Percentiles rank a stretch among this genome's conserved stretches.
phyloP scores from a whole-genome alignment of 2,113 vertebrate species.

The Hassar affinis region DNA sequence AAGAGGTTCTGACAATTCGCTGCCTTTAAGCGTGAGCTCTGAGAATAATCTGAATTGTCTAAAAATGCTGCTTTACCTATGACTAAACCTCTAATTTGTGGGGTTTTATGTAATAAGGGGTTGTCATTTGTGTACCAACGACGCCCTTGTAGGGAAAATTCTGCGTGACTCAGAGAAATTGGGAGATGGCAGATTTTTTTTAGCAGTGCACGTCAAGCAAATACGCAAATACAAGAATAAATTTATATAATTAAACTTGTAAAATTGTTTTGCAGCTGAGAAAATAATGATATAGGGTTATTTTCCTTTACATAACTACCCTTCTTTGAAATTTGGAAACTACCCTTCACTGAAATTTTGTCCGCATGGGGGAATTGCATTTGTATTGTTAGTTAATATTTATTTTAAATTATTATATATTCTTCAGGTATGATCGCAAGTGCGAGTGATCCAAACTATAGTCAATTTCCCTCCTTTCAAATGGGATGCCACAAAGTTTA shows the following conservation, averaged over 20 bases:
- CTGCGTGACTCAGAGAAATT: slow-evolving; percentile 8
- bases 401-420: not conserved
- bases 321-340: no score
- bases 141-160: slow-evolving; percentile 31
- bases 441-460: no score
- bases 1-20: no score
- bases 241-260: slow-evolving; percentile 6
- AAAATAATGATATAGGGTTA: not conserved
- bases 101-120: slow-evolving; percentile 39
- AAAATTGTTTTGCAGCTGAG: not conserved
- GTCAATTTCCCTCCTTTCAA: no score
- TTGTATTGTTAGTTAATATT: no score
- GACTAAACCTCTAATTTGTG: slow-evolving; percentile 33
- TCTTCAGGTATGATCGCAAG: not conserved
- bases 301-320: not conserved
- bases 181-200: not conserved
- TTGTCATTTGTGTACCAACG: slow-evolving; percentile 25
- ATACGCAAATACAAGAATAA: not conserved
- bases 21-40: not conserved
- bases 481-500: no score
- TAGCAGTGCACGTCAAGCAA: not conserved
- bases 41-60: not conserved
- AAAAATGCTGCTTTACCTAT: slow-evolving; percentile 20
- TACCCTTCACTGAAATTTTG: not conserved
- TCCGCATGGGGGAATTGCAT: not conserved